Evolutionary conservation across 2,888 invertebrate genomes (phyloP).

Genomic region (Patella ulyssiponensis): DNA sequence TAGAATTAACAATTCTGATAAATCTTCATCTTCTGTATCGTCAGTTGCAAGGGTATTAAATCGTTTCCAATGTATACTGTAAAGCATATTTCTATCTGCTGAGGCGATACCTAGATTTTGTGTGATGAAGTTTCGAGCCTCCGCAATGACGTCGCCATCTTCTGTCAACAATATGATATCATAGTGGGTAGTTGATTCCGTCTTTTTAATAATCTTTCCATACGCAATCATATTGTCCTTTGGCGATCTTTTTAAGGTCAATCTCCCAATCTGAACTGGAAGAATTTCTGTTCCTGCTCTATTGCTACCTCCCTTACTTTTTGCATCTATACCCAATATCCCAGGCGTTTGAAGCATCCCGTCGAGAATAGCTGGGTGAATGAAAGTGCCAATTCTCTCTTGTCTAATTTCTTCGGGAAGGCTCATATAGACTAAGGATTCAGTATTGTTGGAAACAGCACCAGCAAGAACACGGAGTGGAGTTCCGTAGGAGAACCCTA

Average conservation of each 20-base stretch:
- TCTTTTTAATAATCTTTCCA: constrained; percentile 15
- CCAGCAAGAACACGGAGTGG: background rate
- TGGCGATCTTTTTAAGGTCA: background rate
- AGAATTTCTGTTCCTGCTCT: background rate
- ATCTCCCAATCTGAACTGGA: background rate
- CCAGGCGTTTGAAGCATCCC: constrained; percentile 18
- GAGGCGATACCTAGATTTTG: too few species aligned
- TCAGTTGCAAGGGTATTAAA: too few species aligned
- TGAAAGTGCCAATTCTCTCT: constrained; percentile 13
- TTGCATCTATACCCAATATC: constrained; percentile 11
- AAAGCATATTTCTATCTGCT: too few species aligned
- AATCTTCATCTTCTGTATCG: too few species aligned
- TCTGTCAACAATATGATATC: constrained; percentile 37
- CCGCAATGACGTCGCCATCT: constrained; percentile 41
- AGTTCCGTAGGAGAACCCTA: constrained; percentile 16
- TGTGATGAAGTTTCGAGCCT: constrained; percentile 34
- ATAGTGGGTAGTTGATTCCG: constrained; percentile 28
- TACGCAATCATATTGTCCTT: background rate
- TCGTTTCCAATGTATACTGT: too few species aligned
- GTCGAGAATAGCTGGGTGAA: constrained; percentile 28
- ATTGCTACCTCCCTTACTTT: background rate
- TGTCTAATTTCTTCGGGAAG: background rate
- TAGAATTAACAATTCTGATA: too few species aligned
- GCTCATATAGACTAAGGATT: constrained; percentile 10
- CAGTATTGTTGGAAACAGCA: background rate